Base-by-base conservation (phyloP, 2,113 vertebrate genomes). In the Saimiri boliviensis region DNA sequence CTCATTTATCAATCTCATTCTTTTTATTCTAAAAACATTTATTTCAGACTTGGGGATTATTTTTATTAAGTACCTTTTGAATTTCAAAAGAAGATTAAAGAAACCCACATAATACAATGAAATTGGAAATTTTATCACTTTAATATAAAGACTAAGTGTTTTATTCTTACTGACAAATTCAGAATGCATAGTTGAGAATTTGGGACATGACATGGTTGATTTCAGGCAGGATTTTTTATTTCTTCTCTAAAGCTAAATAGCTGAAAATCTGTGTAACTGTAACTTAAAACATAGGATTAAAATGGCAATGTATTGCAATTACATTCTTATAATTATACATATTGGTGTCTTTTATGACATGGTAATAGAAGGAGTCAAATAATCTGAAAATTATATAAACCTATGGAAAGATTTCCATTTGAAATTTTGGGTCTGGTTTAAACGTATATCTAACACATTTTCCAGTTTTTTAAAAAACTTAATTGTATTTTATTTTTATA, bases 51-150 rank as follows among this genome's bases (percentile, higher is more conserved):
- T 89, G 4, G 30, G 45, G 6, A 49, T 66, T 87, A n/a, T 76
- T 89, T 54, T 74, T 58, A 90, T 90, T 88, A 85, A 94, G 85
- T 58, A 16, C 5, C 73, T 96, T 96, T 91, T 92, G 37, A 92
- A 93, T 86, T 97, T 95, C 52, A 83, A 89, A 93, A 88, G 68
- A 80, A 87, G 37, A 86, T 85, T 88, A 85, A 70, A 95, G 58
- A 91, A 91, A 89, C 16, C 23, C 45, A 58, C 21, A 79, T 37
- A 86, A 3, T 86, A 76, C 82, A 73, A 93, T 79, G 37, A 89
- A 91, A 89, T 52, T 93, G 25, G 63, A 88, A 97, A 93, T 37
- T 49, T 83, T 93, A 54, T 71, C 86, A 84, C 54, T 91, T 90
- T 84, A 94, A 86, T 56, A 81, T 84, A 97, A 93, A 89, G 45